Percentiles rank a stretch among this genome's conserved stretches.
These are phyloP conservation scores for Macrotus californicus DNA, from an alignment of 2,113 vertebrate genomes.

Conservation along the genomic window DNA sequence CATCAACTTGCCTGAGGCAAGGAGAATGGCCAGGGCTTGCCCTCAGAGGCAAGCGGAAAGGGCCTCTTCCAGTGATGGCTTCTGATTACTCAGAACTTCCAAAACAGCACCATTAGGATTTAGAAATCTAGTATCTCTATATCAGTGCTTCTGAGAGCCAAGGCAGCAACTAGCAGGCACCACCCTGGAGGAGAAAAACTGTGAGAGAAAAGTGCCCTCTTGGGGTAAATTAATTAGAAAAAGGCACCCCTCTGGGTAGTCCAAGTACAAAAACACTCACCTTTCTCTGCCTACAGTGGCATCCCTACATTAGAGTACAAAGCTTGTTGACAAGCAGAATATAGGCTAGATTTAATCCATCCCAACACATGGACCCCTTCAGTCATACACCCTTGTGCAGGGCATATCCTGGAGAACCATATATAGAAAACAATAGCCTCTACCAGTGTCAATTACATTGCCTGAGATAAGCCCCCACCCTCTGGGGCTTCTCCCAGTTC, in stretches of 20 bases:
- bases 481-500: neutral
- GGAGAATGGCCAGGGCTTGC: neutral
- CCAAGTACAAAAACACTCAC: neutral
- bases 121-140: neutral
- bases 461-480: neutral
- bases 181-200: neutral
- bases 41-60: neutral
- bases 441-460: neutral
- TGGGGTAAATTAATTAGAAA: neutral
- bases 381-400: neutral
- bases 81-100: constrained; percentile 7
- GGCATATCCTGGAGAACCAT: neutral
- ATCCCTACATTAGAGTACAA: neutral
- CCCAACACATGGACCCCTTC: neutral
- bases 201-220: neutral
- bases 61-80: neutral
- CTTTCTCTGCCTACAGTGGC: neutral
- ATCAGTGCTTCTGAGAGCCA: constrained; percentile 3
- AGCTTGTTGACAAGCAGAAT: neutral
- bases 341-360: neutral
- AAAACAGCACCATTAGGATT: neutral
- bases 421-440: neutral
- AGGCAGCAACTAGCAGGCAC: neutral
- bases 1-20: neutral
- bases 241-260: neutral